A percentile compares a stretch with the other conserved stretches of the same genome.
These are phyloP conservation scores for Zaprionus inermis DNA, from an alignment of 1,140 invertebrate genomes.

Conservation along the genomic window DNA sequence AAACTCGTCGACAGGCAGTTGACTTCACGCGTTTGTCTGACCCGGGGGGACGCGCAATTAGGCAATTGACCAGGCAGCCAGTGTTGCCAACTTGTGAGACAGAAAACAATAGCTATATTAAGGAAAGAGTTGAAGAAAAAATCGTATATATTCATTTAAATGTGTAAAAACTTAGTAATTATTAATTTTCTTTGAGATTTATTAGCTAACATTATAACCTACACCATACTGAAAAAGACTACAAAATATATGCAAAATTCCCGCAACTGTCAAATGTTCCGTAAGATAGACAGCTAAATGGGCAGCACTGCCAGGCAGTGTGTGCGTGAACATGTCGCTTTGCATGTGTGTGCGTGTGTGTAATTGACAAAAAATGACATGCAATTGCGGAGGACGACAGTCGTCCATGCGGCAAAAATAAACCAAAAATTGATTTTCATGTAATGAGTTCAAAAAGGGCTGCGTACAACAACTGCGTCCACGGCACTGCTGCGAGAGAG, in stretches of 20 bases:
- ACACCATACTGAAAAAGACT: background rate
- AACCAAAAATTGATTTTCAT: constrained; percentile 81
- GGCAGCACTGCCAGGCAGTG: constrained; percentile 6
- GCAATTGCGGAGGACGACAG: constrained; percentile 51
- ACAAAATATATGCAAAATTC: background rate
- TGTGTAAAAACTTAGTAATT: too few species aligned
- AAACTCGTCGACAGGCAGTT: constrained; percentile 67
- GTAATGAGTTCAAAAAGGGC: constrained; percentile 74
- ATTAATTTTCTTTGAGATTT: too few species aligned
- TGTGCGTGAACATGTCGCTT: constrained; percentile 2
- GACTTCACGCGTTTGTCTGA: constrained; percentile 77
- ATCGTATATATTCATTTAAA: too few species aligned
- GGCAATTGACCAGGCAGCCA: constrained; percentile 63
- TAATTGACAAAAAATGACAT: constrained; percentile 75
- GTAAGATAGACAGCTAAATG: background rate
- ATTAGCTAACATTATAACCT: too few species aligned
- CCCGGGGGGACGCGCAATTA: constrained; percentile 61
- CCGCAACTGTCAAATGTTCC: background rate
- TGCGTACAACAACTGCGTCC: constrained; percentile 33
- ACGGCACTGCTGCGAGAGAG: background rate
- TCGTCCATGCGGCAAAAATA: constrained; percentile 62
- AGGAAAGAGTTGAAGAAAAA: background rate
- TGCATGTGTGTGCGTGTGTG: constrained; percentile 31
- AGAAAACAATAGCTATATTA: background rate
- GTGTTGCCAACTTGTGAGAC: background rate